Evolutionary conservation across 2,797 vertebrate genomes (phyloP).

Genomic region (Selene dorsalis): DNA sequence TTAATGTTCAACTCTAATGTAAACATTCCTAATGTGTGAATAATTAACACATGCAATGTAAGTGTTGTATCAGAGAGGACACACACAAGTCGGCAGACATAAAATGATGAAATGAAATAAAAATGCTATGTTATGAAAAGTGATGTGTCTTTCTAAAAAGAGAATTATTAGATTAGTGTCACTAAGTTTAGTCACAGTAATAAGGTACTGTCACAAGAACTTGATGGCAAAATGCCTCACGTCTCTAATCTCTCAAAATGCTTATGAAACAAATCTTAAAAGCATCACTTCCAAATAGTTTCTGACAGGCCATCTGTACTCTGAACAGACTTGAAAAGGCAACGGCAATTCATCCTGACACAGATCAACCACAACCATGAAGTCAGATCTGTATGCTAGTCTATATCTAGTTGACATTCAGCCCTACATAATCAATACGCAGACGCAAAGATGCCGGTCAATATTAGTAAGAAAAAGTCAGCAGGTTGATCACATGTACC

Average conservation of each 20-base stretch:
- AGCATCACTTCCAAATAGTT: constrained; percentile 38
- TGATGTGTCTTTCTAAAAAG: constrained; percentile 54
- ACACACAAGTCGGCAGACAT: constrained; percentile 4
- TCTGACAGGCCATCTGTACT: constrained; percentile 45
- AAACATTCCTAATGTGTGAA: constrained; percentile 5
- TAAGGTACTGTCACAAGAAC: constrained; percentile 64
- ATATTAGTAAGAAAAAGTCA: constrained; percentile 31
- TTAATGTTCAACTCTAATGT: constrained; percentile 5
- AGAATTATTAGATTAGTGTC: constrained; percentile 67
- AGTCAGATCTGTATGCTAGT: constrained; percentile 14
- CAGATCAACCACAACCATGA: constrained; percentile 19
- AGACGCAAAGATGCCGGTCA: constrained; percentile 16
- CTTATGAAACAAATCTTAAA: constrained; percentile 35
- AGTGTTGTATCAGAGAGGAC: constrained; percentile 28
- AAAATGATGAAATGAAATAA: constrained; percentile 40
- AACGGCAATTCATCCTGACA: constrained; percentile 10
- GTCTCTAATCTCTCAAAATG: constrained; percentile 46
- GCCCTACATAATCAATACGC: constrained; percentile 36
- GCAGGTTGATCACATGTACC: constrained; percentile 15
- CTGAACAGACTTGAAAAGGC: constrained; percentile 5
- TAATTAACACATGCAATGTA: constrained; percentile 10
- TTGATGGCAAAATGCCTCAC: constrained; percentile 54
- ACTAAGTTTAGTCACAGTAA: constrained; percentile 57
- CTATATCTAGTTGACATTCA: constrained; percentile 37
- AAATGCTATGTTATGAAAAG: constrained; percentile 51